phyloP scores from a whole-genome alignment of 2,113 vertebrate genomes.

The Neomonachus schauinslandi region DNA sequence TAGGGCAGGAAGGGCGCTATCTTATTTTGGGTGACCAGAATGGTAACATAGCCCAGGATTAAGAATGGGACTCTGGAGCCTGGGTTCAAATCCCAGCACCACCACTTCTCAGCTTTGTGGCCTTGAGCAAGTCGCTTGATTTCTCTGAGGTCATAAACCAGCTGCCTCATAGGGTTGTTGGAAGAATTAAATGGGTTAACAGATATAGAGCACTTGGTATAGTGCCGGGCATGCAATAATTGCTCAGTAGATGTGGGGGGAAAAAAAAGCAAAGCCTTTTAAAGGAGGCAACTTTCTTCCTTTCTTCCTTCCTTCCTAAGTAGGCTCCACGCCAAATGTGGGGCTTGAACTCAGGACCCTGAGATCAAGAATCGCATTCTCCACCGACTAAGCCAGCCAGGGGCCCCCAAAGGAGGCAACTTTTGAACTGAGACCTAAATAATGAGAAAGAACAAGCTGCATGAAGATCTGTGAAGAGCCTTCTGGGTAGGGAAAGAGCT shows the following conservation, averaged over 20 bases:
- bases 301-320: too few relatives aligned
- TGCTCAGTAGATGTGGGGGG: neutral
- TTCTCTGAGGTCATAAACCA: neutral
- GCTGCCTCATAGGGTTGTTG: neutral
- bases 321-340: neutral
- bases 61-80: neutral
- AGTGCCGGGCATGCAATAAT: neutral
- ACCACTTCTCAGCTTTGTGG: neutral
- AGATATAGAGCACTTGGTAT: neutral
- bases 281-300: neutral
- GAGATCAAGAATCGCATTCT: neutral
- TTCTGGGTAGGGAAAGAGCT: neutral
- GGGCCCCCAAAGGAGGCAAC: neutral
- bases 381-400: neutral
- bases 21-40: neutral
- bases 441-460: neutral
- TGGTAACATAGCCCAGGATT: neutral
- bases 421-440: neutral
- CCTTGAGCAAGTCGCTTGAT: neutral
- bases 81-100: neutral
- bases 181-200: neutral
- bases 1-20: neutral
- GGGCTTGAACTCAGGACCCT: neutral
- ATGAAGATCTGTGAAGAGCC: neutral
- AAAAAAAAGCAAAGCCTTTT: neutral